Percentiles rank a stretch among this genome's conserved stretches.
These are phyloP conservation scores for Parnassius apollo DNA, from an alignment of 2,888 invertebrate species.

Conservation along the genomic window DNA sequence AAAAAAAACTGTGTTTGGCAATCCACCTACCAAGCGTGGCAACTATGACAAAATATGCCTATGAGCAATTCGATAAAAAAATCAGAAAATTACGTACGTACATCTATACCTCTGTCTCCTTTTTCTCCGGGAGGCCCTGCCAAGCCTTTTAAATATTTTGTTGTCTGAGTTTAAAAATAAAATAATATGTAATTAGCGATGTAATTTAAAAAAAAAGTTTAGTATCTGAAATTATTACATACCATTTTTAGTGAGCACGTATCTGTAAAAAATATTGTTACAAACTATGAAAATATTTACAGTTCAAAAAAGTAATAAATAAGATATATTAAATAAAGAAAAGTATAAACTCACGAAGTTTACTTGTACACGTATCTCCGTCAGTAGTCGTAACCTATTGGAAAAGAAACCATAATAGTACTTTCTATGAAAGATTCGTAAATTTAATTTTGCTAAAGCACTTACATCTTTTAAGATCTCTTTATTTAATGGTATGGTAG, in stretches of 20 bases:
- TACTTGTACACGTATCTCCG: constrained; percentile 3
- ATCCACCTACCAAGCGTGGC: too few species aligned
- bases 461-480: background rate
- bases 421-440: background rate
- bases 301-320: background rate
- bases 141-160: constrained; percentile 10
- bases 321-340: background rate
- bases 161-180: constrained; percentile 3
- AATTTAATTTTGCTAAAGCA: background rate
- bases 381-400: background rate
- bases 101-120: constrained; percentile 8
- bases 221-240: background rate
- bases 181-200: background rate
- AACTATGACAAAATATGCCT: too few species aligned
- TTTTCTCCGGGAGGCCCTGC: constrained; percentile 7
- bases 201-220: background rate
- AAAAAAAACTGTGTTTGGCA: too few species aligned
- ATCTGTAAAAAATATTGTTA: constrained; percentile 12
- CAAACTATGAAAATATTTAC: background rate
- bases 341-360: constrained; percentile 1
- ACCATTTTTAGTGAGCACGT: constrained; percentile 17
- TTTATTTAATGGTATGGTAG: background rate
- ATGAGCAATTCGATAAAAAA: too few species aligned
- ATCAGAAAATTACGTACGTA: background rate
- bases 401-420: background rate